Percentiles rank a stretch among this genome's conserved stretches.
These are phyloP conservation scores for Drosophila nigrodunni DNA, from an alignment of 1,140 invertebrate genomes.

Conservation along the genomic window DNA sequence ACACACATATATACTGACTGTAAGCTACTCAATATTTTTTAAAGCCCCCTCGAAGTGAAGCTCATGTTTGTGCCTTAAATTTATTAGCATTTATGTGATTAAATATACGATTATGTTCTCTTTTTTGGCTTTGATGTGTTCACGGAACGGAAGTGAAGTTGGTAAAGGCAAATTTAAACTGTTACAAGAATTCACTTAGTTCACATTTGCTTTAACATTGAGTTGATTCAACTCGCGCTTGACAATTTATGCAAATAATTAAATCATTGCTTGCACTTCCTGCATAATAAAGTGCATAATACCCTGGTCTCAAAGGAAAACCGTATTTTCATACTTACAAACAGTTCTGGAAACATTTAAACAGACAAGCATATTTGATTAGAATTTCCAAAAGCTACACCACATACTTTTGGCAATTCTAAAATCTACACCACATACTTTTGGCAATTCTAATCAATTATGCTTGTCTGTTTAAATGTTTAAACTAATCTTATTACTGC, in stretches of 20 bases:
- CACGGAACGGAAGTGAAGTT: constrained; percentile 29
- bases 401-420: too few species aligned
- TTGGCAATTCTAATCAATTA: too few species aligned
- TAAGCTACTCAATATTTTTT: constrained; percentile 12
- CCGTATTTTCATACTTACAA: too few species aligned
- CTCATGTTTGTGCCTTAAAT: constrained; percentile 45
- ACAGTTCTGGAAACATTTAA: too few species aligned
- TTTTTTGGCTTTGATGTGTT: constrained; percentile 14
- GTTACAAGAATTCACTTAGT: neutral
- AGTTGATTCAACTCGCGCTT: constrained; percentile 54
- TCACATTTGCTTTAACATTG: constrained; percentile 40
- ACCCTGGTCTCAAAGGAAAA: too few species aligned
- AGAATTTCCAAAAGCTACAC: too few species aligned
- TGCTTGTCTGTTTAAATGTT: too few species aligned
- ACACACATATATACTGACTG: neutral
- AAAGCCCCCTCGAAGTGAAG: constrained; percentile 41
- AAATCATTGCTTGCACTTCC: constrained; percentile 46
- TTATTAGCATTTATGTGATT: constrained; percentile 36
- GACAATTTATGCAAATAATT: constrained; percentile 65
- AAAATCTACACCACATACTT: too few species aligned
- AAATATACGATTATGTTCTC: constrained; percentile 9
- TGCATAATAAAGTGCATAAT: neutral
- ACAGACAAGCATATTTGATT: too few species aligned
- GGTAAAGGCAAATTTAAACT: neutral
- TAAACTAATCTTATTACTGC: too few species aligned